Evolutionary conservation across 2,797 vertebrate species (phyloP), one percentile per base, ranked within the genome.

Genomic region (Enoplosus armatus): DNA sequence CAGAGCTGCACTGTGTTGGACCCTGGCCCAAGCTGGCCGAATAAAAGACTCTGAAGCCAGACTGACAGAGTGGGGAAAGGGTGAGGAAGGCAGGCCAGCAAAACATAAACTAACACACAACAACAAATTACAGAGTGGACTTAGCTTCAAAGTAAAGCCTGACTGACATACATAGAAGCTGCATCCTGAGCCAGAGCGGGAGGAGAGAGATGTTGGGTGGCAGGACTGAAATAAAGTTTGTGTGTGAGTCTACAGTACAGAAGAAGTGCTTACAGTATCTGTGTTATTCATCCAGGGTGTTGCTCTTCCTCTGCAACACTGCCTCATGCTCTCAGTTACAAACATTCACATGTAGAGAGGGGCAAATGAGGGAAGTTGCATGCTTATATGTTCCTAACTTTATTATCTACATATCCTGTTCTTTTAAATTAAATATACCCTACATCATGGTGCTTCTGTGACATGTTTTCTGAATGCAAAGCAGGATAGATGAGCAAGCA

Each of bases 111-210:
- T 87, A 83, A 87, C 39, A 35, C 54, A 74, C 65, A 75, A 55
- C 72, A 83, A 86, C 79, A 82, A 88, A 85, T 85, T 69, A 89
- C 72, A 75, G 72, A 82, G 79, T 29, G 73, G 81, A 77, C 74
- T 89, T 77, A 80, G 78, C 83, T 69, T 87, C 79, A 83, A 81
- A 87, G 78, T 65, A 90, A 87, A 92, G 82, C 72, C 75, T 89
- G 88, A 90, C 67, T 89, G 87, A 80, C 87, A 43, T 41, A 62
- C 27, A 72, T n/a, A 12, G 53, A 65, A 26, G 68, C 29, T 75
- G 58, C 55, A 68, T 79, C 63, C 39, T 48, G 51, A 63, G 58
- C 70, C 61, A 45, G 64, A 70, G 66, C 78, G 68, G 63, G 53
- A 35, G 29, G 31, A n/a, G 41, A 76, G 71, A 82, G 74, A 72